Evolutionary conservation across 2,797 vertebrate species (phyloP), one percentile per base, ranked within the genome.

Genomic region (Rhabdomys pumilio): DNA sequence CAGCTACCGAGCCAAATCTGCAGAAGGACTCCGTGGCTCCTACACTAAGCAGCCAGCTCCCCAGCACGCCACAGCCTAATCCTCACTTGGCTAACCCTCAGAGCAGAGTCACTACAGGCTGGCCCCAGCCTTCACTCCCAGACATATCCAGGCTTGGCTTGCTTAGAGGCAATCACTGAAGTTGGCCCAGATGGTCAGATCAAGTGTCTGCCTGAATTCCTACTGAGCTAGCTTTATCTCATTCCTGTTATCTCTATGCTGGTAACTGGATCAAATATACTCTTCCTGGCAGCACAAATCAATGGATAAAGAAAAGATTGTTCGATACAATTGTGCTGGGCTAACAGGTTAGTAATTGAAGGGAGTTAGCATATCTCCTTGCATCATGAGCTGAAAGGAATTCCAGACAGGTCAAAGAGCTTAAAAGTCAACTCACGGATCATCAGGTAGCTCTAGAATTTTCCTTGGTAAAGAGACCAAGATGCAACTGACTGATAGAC

Each of bases 141-240:
- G 67, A 76, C 19, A 2, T 6, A 17, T 44, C 89, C 80, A 73
- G 90, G 83, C 95, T 77, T 24, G 12, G 72, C 17, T 61, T 22
- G 3, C 22, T 0, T 44, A 93, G 65, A 93, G 17, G 41, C 24
- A 10, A 57, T 38, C 85, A 24, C n/a, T 63, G 65, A 59, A n/a
- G 44, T 29, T 15, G 3, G 44, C 90, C 89, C 84, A 57, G 95
- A 94, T 55, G 84, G 84, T 65, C 93, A 61, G 96, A 91, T 96
- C 63, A 31, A 82, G 69, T 26, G 88, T 88, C 93, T 88, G 90
- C 55, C 85, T 3, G 72, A 61, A 82, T 85, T 75, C 96, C 93
- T 41, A 88, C 87, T 8, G 0, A 0, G 34, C 90, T 31, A 11
- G 61, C 81, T 86, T 90, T 77, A 94, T 76, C 79, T 0, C 38